Base-by-base conservation (phyloP, 2,797 vertebrate genomes). In the Luscinia megarhynchos region DNA sequence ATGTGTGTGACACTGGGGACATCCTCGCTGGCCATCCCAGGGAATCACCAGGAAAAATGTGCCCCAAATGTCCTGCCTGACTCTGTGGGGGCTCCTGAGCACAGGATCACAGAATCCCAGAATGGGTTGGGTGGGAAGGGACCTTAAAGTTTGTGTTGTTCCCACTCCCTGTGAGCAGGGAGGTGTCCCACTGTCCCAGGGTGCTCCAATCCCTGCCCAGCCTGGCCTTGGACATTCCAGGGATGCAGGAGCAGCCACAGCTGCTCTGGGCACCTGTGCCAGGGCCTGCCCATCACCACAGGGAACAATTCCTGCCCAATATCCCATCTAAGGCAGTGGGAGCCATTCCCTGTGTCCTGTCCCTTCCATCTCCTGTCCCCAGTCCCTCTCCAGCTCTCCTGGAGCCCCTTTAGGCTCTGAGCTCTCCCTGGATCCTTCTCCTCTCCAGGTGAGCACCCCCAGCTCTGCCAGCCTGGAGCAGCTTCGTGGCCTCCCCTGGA, bases 171-270 rank as follows among this genome's bases (percentile, higher is more conserved):
- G 58, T 12, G 67, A 29, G 14, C 18, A 67, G 34, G 6, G 54
- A 61, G 48, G 32, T 0, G 7, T 57, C 0, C 15, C 41, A 43
- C 23, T 0, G 0, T 4, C 11, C 41, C 78, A 75, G 36, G 2
- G 0, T 55, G 86, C 5, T 75, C 48, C 45, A 45, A 22, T 5
- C 45, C 38, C 38, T 20, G 20, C 22, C 20, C 38, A 68, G 0
- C 27, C 55, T 15, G 9, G 55, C 27, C 22, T 55, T 20, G 62
- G 41, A 0, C 32, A 15, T 82, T 0, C 70, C 70, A 82, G 70
- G 62, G 36, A 20, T 82, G 9, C 81, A 84, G 77, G 41, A 22
- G 15, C 48, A 74, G 69, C 21, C 55, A 12, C 62, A 81, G 62
- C 59, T 63, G 0, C 58, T 34, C 38, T 51, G 13, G 16, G 8